Base-by-base conservation (phyloP, 2,113 vertebrate genomes). In the Sorex araneus region DNA sequence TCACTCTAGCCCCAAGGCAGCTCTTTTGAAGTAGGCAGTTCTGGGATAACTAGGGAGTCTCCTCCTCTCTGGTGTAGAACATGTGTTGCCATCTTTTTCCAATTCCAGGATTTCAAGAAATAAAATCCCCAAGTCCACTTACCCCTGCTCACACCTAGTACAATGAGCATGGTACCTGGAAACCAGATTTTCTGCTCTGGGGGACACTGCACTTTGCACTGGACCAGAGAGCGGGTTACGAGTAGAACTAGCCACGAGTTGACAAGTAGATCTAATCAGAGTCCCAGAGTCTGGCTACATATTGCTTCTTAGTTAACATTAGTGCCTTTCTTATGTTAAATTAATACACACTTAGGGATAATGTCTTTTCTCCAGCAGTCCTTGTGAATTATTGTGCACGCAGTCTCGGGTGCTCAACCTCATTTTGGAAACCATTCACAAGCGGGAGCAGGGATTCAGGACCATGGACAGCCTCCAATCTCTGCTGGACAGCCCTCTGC, bases 281-380 rank as follows among this genome's bases (percentile, higher is more conserved):
- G 2, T 34, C 27, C 18, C 27, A 60, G 57, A 60, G 21, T 60
- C 57, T 23, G 18, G 57, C 57, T 78, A 34, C 10, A n/a, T 57
- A n/a, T 11, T 23, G n/a, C 12, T 50, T 50, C 45, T 57, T 75
- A 80, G 18, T 57, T 69, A 84, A 92, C 69, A 18, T 90, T 60
- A 77, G 78, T 73, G 70, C 32, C 75, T 43, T 76, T 79, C 7
- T 70, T 57, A 81, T 76, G 92, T 78, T 90, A 78, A 40, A 57
- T 88, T 84, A 78, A 84, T 76, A 43, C 30, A 34, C 70, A 3
- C 60, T 79, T 43, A n/a, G 36, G 36, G 23, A 71, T 84, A 32
- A 6, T 60, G 21, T 27, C 2, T 64, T 50, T 34, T 19, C n/a
- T 1, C 8, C 45, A 3, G 0, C 10, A 92, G 2, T 1, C 19